Conservation (phyloP, 2,888 invertebrate genomes). For the Apamea epomidion region DNA sequence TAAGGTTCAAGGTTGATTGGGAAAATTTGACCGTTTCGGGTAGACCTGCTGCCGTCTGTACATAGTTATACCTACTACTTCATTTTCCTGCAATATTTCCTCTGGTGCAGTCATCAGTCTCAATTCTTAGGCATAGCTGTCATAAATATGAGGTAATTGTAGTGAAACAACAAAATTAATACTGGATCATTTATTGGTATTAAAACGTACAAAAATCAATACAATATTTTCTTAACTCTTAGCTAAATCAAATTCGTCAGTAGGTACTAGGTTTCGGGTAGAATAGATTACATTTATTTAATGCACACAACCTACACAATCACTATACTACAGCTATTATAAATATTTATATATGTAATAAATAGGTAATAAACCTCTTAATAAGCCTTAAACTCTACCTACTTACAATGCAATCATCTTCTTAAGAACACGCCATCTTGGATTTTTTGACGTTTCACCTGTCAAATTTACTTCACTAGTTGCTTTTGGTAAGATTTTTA, state of each 20-base stretch:
- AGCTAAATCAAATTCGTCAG: conserved; percentile 37
- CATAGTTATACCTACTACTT: not conserved
- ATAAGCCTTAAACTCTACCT: conserved; percentile 4
- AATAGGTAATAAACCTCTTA: conserved; percentile 13
- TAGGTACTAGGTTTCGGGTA: conserved; percentile 36
- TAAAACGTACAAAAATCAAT: conserved; percentile 64
- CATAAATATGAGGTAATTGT: not conserved
- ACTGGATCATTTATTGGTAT: conserved; percentile 57
- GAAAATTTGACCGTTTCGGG: no score
- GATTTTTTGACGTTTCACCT: conserved; percentile 24
- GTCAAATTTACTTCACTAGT: conserved; percentile 12
- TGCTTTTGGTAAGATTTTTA: not conserved
- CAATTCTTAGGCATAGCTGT: not conserved
- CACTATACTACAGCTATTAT: conserved; percentile 48
- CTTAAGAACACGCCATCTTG: conserved; percentile 8
- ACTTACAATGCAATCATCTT: not conserved
- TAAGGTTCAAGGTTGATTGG: no score
- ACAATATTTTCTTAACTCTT: conserved; percentile 30
- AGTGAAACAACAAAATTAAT: conserved; percentile 17
- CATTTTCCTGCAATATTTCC: not conserved
- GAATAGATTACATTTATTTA: conserved; percentile 49
- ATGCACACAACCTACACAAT: conserved; percentile 61
- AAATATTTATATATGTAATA: conserved; percentile 23
- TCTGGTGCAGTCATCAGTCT: not conserved
- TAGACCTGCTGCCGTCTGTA: not conserved